Conservation (phyloP, 2,113 vertebrate genomes). For the Scomber scombrus region DNA sequence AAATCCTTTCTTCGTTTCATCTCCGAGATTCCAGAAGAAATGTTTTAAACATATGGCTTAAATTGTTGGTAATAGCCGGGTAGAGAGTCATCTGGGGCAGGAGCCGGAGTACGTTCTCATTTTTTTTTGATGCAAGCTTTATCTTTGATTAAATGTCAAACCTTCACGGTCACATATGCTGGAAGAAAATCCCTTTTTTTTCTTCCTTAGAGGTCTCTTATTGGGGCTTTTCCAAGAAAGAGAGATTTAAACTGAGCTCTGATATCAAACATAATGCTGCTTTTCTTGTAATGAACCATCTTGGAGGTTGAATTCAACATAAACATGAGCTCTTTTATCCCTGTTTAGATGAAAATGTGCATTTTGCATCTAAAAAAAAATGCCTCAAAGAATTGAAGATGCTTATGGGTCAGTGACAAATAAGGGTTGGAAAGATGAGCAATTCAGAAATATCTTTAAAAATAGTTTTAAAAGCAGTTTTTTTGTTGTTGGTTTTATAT, state of each 20-base stretch:
- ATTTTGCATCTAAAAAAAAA: background rate
- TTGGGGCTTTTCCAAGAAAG: conserved; percentile 45
- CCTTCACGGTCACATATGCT: conserved; percentile 61
- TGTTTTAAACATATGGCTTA: conserved; percentile 79
- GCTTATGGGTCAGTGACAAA: no score
- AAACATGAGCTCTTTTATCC: conserved; percentile 11
- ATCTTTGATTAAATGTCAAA: conserved; percentile 77
- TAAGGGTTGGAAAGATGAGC: no score
- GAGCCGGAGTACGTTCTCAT: conserved; percentile 56
- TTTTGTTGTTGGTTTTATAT: no score
- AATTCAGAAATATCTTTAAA: no score
- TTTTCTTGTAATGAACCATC: background rate
- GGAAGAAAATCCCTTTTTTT: conserved; percentile 44
- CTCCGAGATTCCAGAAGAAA: conserved; percentile 57
- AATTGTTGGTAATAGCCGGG: conserved; percentile 62
- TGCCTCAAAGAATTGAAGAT: no score
- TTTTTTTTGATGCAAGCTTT: conserved; percentile 18
- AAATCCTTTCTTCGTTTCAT: conserved; percentile 81
- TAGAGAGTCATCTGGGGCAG: conserved; percentile 61
- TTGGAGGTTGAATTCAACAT: background rate
- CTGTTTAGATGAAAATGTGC: background rate
- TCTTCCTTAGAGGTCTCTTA: conserved; percentile 24
- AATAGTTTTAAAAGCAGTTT: no score
- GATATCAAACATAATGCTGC: conserved; percentile 25
- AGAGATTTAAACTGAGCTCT: background rate